phyloP scores from a whole-genome alignment of 2,113 vertebrate species.

The Malurus alboscapulatus region DNA sequence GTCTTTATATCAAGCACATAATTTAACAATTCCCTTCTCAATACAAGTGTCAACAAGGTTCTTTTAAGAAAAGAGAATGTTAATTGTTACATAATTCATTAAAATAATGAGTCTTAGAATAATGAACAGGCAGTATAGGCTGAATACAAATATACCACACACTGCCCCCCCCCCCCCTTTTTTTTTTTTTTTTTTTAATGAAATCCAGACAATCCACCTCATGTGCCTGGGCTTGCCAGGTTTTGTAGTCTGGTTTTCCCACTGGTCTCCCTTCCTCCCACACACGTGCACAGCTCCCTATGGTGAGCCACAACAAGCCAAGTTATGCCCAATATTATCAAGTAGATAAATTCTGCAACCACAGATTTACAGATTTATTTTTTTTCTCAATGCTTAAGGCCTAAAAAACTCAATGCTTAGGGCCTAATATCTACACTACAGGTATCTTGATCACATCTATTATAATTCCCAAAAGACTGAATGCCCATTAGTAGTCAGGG shows the following conservation, averaged over 20 bases:
- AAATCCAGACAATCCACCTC: neutral
- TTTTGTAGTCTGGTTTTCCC: neutral
- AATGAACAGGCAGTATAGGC: neutral
- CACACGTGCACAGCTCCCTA: neutral
- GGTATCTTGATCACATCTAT: neutral
- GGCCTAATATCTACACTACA: neutral
- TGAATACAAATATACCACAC: neutral
- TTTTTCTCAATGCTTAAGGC: neutral
- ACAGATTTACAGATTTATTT: neutral
- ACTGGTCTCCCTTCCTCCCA: neutral
- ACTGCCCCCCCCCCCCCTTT: rapidly evolving
- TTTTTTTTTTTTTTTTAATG: neutral
- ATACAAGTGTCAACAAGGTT: neutral
- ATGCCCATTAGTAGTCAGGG: neutral
- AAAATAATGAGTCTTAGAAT: neutral
- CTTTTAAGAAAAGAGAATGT: neutral
- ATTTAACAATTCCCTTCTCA: neutral
- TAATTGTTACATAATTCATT: neutral
- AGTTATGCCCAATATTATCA: neutral
- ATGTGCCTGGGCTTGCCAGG: neutral
- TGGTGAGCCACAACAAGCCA: neutral
- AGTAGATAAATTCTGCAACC: neutral
- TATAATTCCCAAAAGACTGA: neutral
- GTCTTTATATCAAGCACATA: neutral
- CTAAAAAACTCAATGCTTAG: neutral